Conservation (phyloP, 2,113 vertebrate species). For the Gobius niger region DNA sequence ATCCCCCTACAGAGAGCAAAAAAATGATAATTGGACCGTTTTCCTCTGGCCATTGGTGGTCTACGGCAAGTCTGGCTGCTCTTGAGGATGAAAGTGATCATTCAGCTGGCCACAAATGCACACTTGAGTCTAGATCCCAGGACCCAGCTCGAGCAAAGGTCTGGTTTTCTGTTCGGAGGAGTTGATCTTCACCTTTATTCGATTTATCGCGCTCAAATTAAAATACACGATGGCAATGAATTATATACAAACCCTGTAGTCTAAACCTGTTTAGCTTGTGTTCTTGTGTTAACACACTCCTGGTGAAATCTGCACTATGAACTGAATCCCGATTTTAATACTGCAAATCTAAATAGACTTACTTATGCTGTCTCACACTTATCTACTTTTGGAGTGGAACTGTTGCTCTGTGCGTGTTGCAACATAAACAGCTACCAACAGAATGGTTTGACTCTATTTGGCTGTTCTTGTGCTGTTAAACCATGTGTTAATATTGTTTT, state of each 20-base stretch:
- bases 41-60: slow-evolving; percentile 77
- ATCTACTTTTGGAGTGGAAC: background rate
- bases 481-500: slow-evolving; percentile 33
- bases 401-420: background rate
- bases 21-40: slow-evolving; percentile 76
- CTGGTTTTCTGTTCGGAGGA: slow-evolving; percentile 58
- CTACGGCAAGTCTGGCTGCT: slow-evolving; percentile 79
- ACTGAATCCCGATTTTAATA: too few relatives aligned
- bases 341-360: too few relatives aligned
- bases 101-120: slow-evolving; percentile 69
- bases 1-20: slow-evolving; percentile 63
- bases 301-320: too few relatives aligned
- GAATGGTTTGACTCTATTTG: background rate
- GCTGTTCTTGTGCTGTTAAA: slow-evolving; percentile 23
- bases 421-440: background rate
- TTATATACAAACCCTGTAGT: too few relatives aligned
- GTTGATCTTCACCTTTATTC: too few relatives aligned
- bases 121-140: slow-evolving; percentile 34
- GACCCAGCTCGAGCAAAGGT: slow-evolving; percentile 49
- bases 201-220: too few relatives aligned
- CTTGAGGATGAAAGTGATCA: slow-evolving; percentile 83
- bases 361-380: slow-evolving; percentile 12
- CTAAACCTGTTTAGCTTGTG: too few relatives aligned
- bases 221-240: too few relatives aligned
- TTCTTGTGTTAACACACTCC: too few relatives aligned